Conservation (phyloP, 2,113 vertebrate genomes). For the Rallus limicola region DNA sequence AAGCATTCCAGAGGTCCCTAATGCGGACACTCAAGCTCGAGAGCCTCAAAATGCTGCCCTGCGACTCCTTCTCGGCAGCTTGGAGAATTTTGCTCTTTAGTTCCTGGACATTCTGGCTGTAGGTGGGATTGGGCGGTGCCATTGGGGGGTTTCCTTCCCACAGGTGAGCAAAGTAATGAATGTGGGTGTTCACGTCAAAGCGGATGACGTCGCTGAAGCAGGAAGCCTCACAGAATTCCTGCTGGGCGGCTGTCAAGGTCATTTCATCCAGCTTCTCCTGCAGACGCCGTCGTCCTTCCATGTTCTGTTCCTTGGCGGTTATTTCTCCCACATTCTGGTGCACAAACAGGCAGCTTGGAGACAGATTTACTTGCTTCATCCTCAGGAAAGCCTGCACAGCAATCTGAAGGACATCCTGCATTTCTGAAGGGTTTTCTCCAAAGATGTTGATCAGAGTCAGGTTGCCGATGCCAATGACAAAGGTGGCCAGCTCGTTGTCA, state of each 20-base stretch:
- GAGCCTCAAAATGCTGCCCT: slow-evolving; percentile 1
- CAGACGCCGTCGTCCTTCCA: slow-evolving; percentile 49
- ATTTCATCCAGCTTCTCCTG: slow-evolving; percentile 72
- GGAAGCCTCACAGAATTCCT: slow-evolving; percentile 34
- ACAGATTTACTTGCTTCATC: slow-evolving; percentile 72
- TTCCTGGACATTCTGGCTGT: slow-evolving; percentile 67
- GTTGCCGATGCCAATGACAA: slow-evolving; percentile 74
- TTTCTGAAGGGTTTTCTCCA: slow-evolving; percentile 73
- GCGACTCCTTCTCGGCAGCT: background rate
- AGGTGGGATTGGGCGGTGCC: slow-evolving; percentile 73
- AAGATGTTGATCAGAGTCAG: slow-evolving; percentile 75
- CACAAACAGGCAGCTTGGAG: slow-evolving; percentile 73
- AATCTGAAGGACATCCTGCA: slow-evolving; percentile 73
- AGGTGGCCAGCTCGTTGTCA: slow-evolving; percentile 76
- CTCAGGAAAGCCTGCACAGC: slow-evolving; percentile 73
- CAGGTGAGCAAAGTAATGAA: slow-evolving; percentile 71
- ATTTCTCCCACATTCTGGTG: slow-evolving; percentile 73
- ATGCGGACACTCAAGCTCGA: slow-evolving; percentile 43
- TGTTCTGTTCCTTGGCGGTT: slow-evolving; percentile 69
- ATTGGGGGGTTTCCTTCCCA: slow-evolving; percentile 74
- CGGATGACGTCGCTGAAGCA: slow-evolving; percentile 64
- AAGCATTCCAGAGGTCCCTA: slow-evolving; percentile 59
- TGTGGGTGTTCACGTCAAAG: slow-evolving; percentile 66
- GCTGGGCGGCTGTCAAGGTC: slow-evolving; percentile 26
- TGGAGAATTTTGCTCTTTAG: slow-evolving; percentile 63